Conservation (phyloP, 2,797 vertebrate species). For the Sebastes glaucus region DNA sequence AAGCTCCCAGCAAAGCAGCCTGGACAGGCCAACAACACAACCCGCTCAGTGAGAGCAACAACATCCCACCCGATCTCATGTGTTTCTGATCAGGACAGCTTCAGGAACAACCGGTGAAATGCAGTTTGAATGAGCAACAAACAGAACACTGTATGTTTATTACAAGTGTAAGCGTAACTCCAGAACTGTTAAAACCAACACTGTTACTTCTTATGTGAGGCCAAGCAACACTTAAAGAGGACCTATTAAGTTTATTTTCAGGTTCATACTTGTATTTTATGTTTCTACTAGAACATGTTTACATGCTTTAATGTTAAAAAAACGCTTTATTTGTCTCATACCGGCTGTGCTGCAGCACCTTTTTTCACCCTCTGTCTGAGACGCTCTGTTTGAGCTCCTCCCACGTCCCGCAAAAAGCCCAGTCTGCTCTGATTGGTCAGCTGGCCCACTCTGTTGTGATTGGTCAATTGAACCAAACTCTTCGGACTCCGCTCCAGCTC, state of each 20-base stretch:
- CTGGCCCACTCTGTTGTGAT: no score
- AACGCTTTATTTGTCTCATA: not conserved
- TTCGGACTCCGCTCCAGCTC: not conserved
- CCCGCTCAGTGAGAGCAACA: constrained; percentile 39
- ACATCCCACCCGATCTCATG: constrained; percentile 8
- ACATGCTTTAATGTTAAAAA: not conserved
- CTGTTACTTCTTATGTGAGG: not conserved
- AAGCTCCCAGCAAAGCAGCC: constrained; percentile 56
- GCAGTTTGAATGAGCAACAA: not conserved
- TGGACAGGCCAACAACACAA: constrained; percentile 45
- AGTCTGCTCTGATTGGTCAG: no score
- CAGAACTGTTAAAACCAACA: not conserved
- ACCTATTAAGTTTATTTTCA: not conserved
- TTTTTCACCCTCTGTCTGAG: no score
- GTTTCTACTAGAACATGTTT: not conserved
- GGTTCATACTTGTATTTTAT: not conserved
- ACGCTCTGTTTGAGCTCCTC: no score
- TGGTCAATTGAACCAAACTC: not conserved
- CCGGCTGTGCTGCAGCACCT: no score
- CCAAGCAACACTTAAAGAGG: constrained; percentile 5
- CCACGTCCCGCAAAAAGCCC: no score
- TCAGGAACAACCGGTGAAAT: not conserved
- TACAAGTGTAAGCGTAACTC: not conserved
- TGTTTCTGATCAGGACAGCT: constrained; percentile 1
- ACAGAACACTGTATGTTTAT: not conserved